phyloP scores from a whole-genome alignment of 2,888 invertebrate genomes.

The Colostygia pectinataria region DNA sequence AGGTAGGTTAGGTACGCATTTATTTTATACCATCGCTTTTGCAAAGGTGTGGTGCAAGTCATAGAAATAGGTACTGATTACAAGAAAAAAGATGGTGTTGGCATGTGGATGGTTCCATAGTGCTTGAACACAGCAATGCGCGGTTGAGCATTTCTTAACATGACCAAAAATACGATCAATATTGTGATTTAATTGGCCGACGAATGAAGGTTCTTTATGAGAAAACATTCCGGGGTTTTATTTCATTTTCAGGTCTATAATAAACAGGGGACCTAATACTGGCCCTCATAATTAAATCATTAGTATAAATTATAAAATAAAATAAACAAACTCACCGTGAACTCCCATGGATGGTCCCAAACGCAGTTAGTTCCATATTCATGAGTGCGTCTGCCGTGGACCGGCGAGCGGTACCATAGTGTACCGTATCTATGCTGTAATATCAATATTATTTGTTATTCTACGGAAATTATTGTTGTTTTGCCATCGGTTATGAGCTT shows the following conservation, averaged over 20 bases:
- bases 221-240: no score
- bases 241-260: no score
- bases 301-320: no score
- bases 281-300: no score
- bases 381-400: conserved; percentile 13
- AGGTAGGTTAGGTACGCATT: conserved; percentile 3
- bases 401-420: conserved; percentile 11
- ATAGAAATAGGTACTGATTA: not conserved
- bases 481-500: not conserved
- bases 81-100: not conserved
- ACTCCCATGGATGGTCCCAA: conserved; percentile 5
- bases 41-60: conserved; percentile 5
- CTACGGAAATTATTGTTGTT: conserved; percentile 7
- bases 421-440: conserved; percentile 17
- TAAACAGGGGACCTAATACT: no score
- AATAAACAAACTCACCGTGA: not conserved
- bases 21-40: conserved; percentile 10
- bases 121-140: no score
- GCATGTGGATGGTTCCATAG: not conserved
- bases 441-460: conserved; percentile 19
- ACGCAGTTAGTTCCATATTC: conserved; percentile 17
- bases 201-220: no score
- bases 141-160: no score
- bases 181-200: no score
- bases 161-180: no score